Conservation (phyloP, 2,888 invertebrate genomes). For the Cabera pusaria region DNA sequence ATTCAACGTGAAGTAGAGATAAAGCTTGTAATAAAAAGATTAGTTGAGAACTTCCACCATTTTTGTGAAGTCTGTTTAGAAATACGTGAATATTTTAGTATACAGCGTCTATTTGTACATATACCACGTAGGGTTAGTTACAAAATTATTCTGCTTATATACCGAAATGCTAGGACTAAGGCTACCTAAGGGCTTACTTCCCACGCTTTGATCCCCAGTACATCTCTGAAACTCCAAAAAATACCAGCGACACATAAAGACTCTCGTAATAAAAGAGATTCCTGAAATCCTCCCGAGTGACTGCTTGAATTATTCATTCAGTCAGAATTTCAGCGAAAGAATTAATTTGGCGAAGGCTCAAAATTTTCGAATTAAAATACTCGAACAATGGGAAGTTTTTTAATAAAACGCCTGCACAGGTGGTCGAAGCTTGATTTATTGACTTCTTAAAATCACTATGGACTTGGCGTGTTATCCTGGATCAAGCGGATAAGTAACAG, state of each 20-base stretch:
- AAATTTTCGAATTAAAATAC: constrained; percentile 55
- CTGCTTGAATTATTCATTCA: constrained; percentile 31
- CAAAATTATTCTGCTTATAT: too few species aligned
- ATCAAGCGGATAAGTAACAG: background rate
- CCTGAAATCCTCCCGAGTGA: constrained; percentile 20
- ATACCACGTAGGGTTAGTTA: too few species aligned
- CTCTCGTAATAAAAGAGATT: constrained; percentile 23
- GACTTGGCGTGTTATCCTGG: constrained; percentile 1
- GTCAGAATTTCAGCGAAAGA: constrained; percentile 23
- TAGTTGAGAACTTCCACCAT: too few species aligned
- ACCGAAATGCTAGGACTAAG: too few species aligned
- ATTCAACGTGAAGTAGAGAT: too few species aligned
- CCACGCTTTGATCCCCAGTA: too few species aligned
- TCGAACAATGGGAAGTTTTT: constrained; percentile 65
- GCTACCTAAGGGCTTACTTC: too few species aligned
- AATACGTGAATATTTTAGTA: too few species aligned
- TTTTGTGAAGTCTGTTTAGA: too few species aligned
- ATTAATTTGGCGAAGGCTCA: constrained; percentile 33
- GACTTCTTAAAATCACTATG: constrained; percentile 53
- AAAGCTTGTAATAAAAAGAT: too few species aligned
- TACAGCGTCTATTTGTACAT: too few species aligned
- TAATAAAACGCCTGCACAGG: constrained; percentile 68
- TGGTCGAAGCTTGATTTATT: constrained; percentile 62
- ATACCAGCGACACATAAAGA: constrained; percentile 17
- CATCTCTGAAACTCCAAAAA: constrained; percentile 2